Percentiles rank a stretch among this genome's conserved stretches.
Evolutionary conservation across 2,888 invertebrate genomes (phyloP).

Genomic region (Dryomyza anilis): DNA sequence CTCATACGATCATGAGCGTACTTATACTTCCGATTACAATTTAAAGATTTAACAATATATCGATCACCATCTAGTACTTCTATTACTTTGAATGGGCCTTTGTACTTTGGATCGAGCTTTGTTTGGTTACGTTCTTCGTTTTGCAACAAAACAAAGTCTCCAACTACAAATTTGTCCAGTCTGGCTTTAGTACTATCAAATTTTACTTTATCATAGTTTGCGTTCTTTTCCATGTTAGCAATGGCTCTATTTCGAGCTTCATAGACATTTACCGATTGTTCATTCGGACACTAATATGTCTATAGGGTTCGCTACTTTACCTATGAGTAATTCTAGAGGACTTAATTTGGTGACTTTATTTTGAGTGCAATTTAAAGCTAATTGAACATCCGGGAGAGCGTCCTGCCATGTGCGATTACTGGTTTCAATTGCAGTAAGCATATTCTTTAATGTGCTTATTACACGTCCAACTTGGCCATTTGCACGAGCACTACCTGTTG

Average conservation of each 20-base stretch:
- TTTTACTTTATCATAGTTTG: constrained; percentile 12
- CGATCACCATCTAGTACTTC: constrained; percentile 23
- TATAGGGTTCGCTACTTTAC: constrained; percentile 9
- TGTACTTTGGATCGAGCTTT: constrained; percentile 23
- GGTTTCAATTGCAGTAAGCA: constrained; percentile 22
- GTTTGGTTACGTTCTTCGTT: constrained; percentile 19
- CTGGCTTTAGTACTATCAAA: constrained; percentile 14
- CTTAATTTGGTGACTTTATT: constrained; percentile 18
- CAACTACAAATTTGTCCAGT: constrained; percentile 14
- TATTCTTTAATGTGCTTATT: constrained; percentile 16
- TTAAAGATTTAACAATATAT: neutral
- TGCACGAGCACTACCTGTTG: constrained; percentile 20
- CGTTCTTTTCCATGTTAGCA: constrained; percentile 2
- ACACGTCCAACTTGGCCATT: constrained; percentile 16
- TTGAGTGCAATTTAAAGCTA: constrained; percentile 15
- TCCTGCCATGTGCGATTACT: constrained; percentile 14
- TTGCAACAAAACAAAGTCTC: constrained; percentile 2
- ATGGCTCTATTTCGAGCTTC: constrained; percentile 4
- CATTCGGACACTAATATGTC: neutral
- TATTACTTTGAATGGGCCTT: constrained; percentile 14
- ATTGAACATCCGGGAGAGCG: constrained; percentile 1
- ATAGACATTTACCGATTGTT: constrained; percentile 6
- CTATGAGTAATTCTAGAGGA: constrained; percentile 19
- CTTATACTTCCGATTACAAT: neutral
- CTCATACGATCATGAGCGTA: neutral